Evolutionary conservation across 92 coral and sea anemone genomes (phyloP), one percentile per base, ranked within the genome.

Genomic region (Palythoa caribaeorum): DNA sequence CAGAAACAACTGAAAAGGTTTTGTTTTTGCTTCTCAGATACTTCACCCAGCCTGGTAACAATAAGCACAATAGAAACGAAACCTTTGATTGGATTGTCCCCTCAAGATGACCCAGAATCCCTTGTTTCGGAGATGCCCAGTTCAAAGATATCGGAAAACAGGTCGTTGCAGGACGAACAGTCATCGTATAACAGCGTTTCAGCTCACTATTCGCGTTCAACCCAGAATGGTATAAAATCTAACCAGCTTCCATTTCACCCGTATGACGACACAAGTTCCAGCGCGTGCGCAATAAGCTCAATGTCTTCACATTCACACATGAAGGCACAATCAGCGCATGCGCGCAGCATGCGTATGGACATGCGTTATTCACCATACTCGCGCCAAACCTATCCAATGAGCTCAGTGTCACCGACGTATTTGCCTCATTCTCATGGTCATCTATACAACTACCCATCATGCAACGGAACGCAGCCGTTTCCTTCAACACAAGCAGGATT

Each of bases 341-440:
- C 76, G 63, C 90, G 98, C 12, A 74, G 96, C 38, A 87, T 95
- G 77, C 98, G 91, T 80, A 91, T 95, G 98, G 98, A 95, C 88
- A 95, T 95, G 96, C 89, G 98, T 47, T 95, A 91, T 84, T 93
- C 89, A 57, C 98, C 98, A 1, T 95, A 95, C 85, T 80, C 98
- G 77, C 92, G 98, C 84, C 92, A 95, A 74, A 91, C 94, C 15
- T 95, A 95, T 72, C 77, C 94, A 52, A 83, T 95, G 94, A 86
- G 93, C 87, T 92, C 94, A 74, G 94, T 93, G 38, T 87, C 95
- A 6, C 87, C 95, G 28, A 87, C 93, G 12, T 95, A 89, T 77
- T 89, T 93, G 63, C 93, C 98, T 5, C 96, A 91, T 80, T 83
- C 94, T 73, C 98, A 89, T 77, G 90, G 92, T 5, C 98, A 94